These are phyloP conservation scores for Micrasema longulum DNA, from an alignment of 1,140 invertebrate species.

Conservation along the genomic window DNA sequence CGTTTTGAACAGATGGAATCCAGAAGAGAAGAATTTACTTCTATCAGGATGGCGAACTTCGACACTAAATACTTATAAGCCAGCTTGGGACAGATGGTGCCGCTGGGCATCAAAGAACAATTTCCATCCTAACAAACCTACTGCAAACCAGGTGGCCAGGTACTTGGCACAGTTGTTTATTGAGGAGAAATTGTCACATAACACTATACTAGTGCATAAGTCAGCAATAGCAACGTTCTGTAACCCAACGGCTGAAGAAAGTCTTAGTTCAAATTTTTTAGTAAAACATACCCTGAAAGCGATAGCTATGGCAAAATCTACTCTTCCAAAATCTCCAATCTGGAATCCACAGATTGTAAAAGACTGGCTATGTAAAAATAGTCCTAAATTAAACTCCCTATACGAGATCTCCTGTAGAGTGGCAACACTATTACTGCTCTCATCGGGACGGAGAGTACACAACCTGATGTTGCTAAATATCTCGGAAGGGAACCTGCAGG, in stretches of 20 bases:
- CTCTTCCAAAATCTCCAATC: background rate
- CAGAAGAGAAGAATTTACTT: background rate
- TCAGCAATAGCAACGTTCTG: constrained; percentile 7
- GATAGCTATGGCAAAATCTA: background rate
- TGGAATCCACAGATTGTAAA: background rate
- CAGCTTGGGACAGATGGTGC: background rate
- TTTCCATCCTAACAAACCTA: constrained; percentile 50
- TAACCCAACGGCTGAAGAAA: background rate
- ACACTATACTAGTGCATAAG: constrained; percentile 19
- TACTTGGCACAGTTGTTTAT: constrained; percentile 29
- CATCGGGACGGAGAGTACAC: constrained; percentile 55
- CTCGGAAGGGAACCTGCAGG: constrained; percentile 35
- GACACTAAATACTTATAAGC: background rate
- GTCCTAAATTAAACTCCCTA: constrained; percentile 32
- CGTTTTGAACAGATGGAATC: background rate
- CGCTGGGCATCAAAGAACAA: background rate
- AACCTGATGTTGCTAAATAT: constrained; percentile 56
- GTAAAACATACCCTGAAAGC: background rate
- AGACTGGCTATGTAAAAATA: background rate
- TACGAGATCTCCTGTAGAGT: constrained; percentile 54
- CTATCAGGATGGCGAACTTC: constrained; percentile 1
- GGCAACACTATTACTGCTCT: constrained; percentile 55
- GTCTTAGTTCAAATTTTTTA: too few relatives aligned
- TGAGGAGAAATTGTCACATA: constrained; percentile 5
- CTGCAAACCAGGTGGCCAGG: constrained; percentile 28